These are phyloP conservation scores for Stenchaetothrips biformis DNA, from an alignment of 2,888 invertebrate genomes.

Conservation along the genomic window DNA sequence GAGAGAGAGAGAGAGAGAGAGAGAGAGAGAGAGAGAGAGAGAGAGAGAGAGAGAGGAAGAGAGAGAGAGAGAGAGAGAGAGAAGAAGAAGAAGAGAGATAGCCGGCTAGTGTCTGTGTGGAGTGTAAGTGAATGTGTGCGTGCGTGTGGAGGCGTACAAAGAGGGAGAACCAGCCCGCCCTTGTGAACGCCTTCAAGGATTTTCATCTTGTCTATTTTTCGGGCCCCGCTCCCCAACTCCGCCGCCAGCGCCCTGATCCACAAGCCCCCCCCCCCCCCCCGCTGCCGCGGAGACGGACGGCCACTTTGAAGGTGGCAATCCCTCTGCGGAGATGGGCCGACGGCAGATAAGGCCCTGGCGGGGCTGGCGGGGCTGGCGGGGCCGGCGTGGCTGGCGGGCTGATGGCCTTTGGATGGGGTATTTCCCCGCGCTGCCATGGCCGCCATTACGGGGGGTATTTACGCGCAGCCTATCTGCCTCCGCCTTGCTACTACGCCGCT, in stretches of 20 bases:
- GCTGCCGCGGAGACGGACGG: not conserved
- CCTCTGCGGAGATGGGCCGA: not conserved
- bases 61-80: not conserved
- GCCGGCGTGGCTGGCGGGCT: not conserved
- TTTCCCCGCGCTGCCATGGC: not conserved
- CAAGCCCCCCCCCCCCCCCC: not conserved
- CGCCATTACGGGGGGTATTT: not conserved
- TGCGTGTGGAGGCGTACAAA: not conserved
- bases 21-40: not conserved
- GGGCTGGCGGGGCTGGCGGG: not conserved
- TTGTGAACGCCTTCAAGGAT: not conserved
- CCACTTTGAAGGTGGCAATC: not conserved
- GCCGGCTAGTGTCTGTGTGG: not conserved
- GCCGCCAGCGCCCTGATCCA: too few species aligned
- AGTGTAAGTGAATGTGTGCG: not conserved
- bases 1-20: not conserved
- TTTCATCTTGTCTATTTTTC: not conserved
- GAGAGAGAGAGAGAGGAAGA: not conserved
- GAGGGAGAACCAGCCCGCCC: not conserved
- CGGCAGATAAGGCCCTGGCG: not conserved
- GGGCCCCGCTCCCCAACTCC: too few species aligned
- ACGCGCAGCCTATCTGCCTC: not conserved
- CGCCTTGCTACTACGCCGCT: not conserved
- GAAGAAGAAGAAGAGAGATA: too few species aligned
- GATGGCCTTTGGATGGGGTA: constrained; percentile 1